A percentile compares a stretch with the other conserved stretches of the same genome.
Conservation (phyloP, 2,888 invertebrate species). For the Apantesis nais region DNA sequence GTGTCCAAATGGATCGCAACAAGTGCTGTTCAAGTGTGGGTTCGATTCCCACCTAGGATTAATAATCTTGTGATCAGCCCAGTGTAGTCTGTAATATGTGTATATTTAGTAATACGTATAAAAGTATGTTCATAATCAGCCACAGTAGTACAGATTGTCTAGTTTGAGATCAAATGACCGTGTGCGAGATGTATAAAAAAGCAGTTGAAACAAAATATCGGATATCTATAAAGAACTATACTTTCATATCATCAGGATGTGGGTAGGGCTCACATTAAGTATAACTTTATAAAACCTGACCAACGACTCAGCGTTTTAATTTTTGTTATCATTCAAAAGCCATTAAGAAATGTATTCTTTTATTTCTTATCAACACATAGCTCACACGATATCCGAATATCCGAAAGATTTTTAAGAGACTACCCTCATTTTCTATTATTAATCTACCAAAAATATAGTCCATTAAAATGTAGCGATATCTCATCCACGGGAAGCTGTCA, state of each 20-base stretch:
- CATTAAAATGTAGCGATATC: slow-evolving; percentile 53
- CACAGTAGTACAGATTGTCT: no score
- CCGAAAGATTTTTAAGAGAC: slow-evolving; percentile 28
- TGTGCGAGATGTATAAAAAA: background rate
- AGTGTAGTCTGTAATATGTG: no score
- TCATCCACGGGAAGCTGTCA: slow-evolving; percentile 61
- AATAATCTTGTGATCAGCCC: background rate
- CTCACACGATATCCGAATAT: slow-evolving; percentile 29
- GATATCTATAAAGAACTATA: background rate
- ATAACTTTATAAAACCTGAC: background rate
- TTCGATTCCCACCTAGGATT: background rate
- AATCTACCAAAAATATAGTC: slow-evolving; percentile 47
- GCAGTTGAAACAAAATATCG: no score
- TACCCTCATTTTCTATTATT: slow-evolving; percentile 41
- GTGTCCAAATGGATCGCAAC: no score
- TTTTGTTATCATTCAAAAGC: slow-evolving; percentile 6
- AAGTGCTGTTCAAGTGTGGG: no score
- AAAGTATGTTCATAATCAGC: background rate
- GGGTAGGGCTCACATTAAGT: background rate
- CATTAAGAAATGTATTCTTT: slow-evolving; percentile 12
- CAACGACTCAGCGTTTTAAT: background rate
- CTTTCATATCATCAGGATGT: background rate
- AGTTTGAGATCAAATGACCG: background rate
- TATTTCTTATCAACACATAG: slow-evolving; percentile 22
- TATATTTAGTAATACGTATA: background rate